These are phyloP conservation scores for Epinotia nisella DNA, from an alignment of 2,888 invertebrate genomes.

Conservation along the genomic window DNA sequence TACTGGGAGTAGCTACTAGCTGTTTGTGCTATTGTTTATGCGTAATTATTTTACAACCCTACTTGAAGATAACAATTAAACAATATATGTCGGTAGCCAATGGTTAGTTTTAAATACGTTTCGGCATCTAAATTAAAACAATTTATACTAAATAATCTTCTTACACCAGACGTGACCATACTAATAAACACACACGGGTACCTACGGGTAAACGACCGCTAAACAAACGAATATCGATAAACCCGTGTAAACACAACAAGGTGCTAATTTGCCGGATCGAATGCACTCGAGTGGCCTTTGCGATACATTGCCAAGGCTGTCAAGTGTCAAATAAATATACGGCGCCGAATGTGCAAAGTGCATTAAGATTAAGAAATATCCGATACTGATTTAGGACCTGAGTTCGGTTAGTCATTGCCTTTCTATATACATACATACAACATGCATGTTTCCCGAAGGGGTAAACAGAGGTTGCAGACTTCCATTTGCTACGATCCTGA, in stretches of 20 bases:
- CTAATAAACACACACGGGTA: conserved; percentile 47
- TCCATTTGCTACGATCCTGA: too few relatives aligned
- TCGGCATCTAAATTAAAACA: neutral
- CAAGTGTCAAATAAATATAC: conserved; percentile 18
- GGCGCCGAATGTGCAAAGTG: conserved; percentile 17
- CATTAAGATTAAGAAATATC: conserved; percentile 12
- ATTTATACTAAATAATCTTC: too few relatives aligned
- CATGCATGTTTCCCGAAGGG: too few relatives aligned
- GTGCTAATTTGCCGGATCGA: conserved; percentile 72
- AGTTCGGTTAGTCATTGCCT: neutral
- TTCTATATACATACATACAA: neutral
- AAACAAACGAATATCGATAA: conserved; percentile 62
- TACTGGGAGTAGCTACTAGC: too few relatives aligned
- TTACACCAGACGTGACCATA: neutral
- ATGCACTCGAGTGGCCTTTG: conserved; percentile 51
- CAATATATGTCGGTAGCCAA: too few relatives aligned
- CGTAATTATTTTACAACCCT: too few relatives aligned
- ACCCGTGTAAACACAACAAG: conserved; percentile 57
- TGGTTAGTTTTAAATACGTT: too few relatives aligned
- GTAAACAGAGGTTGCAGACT: too few relatives aligned
- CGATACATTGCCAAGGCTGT: conserved; percentile 31
- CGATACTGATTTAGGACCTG: conserved; percentile 10
- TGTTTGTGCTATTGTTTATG: too few relatives aligned
- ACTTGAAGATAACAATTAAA: too few relatives aligned
- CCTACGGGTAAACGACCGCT: conserved; percentile 59